Percentiles rank a stretch among this genome's conserved stretches.
Conservation (phyloP, 1,140 invertebrate genomes). For the Bicyclus anynana region DNA sequence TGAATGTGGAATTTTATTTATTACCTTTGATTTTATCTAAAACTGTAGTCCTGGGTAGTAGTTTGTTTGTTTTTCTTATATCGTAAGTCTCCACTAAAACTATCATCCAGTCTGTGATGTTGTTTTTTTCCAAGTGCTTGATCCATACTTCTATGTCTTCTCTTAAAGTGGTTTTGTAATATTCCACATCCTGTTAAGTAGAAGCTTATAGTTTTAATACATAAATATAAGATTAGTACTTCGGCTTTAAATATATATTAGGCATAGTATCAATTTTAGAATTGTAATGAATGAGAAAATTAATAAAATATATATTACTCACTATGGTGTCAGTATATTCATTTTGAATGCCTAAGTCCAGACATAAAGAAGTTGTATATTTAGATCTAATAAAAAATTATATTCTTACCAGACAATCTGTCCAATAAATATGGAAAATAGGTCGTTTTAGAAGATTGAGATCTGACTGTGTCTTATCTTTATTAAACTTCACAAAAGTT, state of each 20-base stretch:
- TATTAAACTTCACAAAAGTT: slow-evolving; percentile 89
- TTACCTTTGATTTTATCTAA: slow-evolving; percentile 92
- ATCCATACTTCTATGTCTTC: slow-evolving; percentile 95
- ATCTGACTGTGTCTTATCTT: slow-evolving; percentile 83
- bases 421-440: slow-evolving; percentile 97
- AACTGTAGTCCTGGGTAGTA: slow-evolving; percentile 94
- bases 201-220: slow-evolving; percentile 15
- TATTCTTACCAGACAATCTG: slow-evolving; percentile 89
- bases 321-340: no score
- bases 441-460: slow-evolving; percentile 90
- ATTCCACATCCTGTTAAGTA: slow-evolving; percentile 89
- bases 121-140: slow-evolving; percentile 84
- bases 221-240: no score
- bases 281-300: no score
- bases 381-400: slow-evolving; percentile 1
- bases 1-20: no score
- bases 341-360: no score
- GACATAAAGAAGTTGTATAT: no score
- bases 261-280: no score
- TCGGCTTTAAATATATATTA: no score
- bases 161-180: slow-evolving; percentile 89
- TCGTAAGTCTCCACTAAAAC: slow-evolving; percentile 95
- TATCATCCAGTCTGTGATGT: slow-evolving; percentile 95
- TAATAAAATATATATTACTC: no score
- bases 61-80: slow-evolving; percentile 93